Percentiles rank a stretch among this genome's conserved stretches.
Evolutionary conservation across 1,140 invertebrate species (phyloP).

Genomic region (roundworm (Caenorhabditis elegans)): WBcel235 BX284604.4:6450001-6450500

Average conservation of each 20-base stretch:
- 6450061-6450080: no score
- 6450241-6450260: slow-evolving; percentile 52
- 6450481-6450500: no score
- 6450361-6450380: slow-evolving; percentile 48
- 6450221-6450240: slow-evolving; percentile 45
- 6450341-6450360: neutral
- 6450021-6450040: no score
- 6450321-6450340: no score
- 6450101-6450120: no score
- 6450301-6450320: no score
- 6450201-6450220: slow-evolving; percentile 59
- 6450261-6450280: slow-evolving; percentile 63
- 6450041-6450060: no score
- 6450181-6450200: slow-evolving; percentile 61
- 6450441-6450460: no score
- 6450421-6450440: slow-evolving; percentile 57
- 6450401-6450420: slow-evolving; percentile 63
- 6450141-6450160: slow-evolving; percentile 49
- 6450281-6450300: no score
- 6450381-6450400: slow-evolving; percentile 54
- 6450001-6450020: no score
- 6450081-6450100: no score
- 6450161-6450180: slow-evolving; percentile 59
- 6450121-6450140: slow-evolving; percentile 47
- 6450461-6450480: no score